phyloP scores from a whole-genome alignment of 1,140 invertebrate genomes.

The Aphaenogaster floridana region DNA sequence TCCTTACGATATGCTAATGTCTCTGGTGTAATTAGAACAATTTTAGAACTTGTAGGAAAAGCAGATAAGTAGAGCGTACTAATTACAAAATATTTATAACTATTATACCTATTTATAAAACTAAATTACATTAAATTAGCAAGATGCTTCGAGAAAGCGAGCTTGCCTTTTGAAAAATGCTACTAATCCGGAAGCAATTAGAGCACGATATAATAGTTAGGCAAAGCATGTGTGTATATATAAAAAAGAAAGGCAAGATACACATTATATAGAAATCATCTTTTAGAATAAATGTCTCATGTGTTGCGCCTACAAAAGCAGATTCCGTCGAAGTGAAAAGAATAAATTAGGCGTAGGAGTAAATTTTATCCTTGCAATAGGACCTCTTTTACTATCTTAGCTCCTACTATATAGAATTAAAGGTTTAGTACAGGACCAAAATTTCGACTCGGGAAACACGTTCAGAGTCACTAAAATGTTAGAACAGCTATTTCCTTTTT shows the following conservation, averaged over 20 bases:
- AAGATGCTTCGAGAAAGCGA: not conserved
- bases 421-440: too few relatives aligned
- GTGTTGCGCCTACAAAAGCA: not conserved
- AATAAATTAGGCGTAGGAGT: too few relatives aligned
- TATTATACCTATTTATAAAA: not conserved
- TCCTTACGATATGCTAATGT: not conserved
- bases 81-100: not conserved
- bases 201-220: not conserved
- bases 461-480: not conserved
- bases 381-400: too few relatives aligned
- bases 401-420: too few relatives aligned
- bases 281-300: not conserved
- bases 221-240: not conserved
- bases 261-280: not conserved
- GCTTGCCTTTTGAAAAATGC: not conserved
- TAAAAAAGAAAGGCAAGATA: not conserved
- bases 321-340: too few relatives aligned
- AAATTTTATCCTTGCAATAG: too few relatives aligned
- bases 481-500: not conserved
- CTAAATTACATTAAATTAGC: not conserved
- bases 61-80: not conserved
- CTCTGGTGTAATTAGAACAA: not conserved
- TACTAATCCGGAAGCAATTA: not conserved
- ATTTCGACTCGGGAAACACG: too few relatives aligned
- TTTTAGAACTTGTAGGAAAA: not conserved